Base-by-base conservation (phyloP, 1,140 invertebrate species). In the Cotesia chilonis region DNA sequence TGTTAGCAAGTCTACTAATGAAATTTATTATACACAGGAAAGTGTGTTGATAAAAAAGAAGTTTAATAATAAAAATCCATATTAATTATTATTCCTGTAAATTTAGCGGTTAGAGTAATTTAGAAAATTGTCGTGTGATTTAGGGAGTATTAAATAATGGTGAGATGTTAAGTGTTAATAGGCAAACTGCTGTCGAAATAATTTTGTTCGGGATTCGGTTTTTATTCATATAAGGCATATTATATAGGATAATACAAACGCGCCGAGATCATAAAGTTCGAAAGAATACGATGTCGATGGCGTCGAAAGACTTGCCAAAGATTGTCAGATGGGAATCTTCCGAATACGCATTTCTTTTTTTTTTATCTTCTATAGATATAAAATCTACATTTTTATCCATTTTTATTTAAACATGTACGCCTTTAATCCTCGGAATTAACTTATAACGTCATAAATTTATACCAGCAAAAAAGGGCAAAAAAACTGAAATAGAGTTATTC, bases 201-300 rank as follows among this genome's bases (percentile, higher is more conserved):
- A 54, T 55, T 68, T 68, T 68, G 20, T 17, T 54, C 54, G 47
- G 20, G 7, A 28, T 17, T 14, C 17, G 36, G 47, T 66, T 36
- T 28, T 28, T 28, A 47, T 47, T 9, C 41, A 47, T 47, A 47
- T 47, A 10, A 47, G 41, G 41, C 41, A 47, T 47, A 9, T 9
- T 47, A 47, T 47, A 47, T 28, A 2, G 28, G 28, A 28, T 47
- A 47, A 47, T 47, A 47, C 66, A 68, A 68, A 68, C 17, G 51
- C 28, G 35, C 51, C 41, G 66, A 47, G 66, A 20, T 55, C 51
- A 41, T 68, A 68, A 68, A 68, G 47, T 68, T 41, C 54, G 17
- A 10, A 54, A 68, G 36, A 68, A 54, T 68, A 68, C 36, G 66
- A 68, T 54, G 66, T 68, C 66, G 66, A 37, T n/a, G 36, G 57